phyloP scores from a whole-genome alignment of 2,888 invertebrate species.

The Ophion ellenae region DNA sequence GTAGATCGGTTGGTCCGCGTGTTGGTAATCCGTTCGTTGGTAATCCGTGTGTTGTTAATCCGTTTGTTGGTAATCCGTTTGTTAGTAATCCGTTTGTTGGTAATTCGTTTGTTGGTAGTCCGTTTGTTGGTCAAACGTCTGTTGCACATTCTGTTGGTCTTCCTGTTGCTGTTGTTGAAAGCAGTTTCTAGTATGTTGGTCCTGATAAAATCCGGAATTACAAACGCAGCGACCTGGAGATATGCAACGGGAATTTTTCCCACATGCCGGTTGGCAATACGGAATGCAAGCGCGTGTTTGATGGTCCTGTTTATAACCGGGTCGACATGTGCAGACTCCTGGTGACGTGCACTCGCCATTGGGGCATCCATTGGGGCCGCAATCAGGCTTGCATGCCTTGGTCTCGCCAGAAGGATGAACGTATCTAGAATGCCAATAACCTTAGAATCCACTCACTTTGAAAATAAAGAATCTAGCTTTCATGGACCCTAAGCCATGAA shows the following conservation, averaged over 20 bases:
- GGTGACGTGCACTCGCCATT: conserved; percentile 75
- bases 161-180: no score
- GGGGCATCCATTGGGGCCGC: conserved; percentile 73
- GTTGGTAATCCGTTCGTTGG: no score
- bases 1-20: neutral
- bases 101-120: no score
- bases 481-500: no score
- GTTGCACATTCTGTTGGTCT: conserved; percentile 80
- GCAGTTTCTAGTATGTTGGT: no score
- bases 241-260: conserved; percentile 84
- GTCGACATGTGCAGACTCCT: conserved; percentile 75
- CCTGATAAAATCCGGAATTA: no score
- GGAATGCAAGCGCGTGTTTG: conserved; percentile 68
- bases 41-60: no score
- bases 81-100: no score
- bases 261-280: conserved; percentile 79
- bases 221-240: conserved; percentile 85
- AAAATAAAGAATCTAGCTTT: neutral
- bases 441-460: neutral
- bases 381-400: conserved; percentile 75
- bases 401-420: conserved; percentile 74
- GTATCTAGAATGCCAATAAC: conserved; percentile 72
- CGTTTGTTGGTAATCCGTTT: no score
- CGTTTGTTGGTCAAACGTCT: conserved; percentile 82
- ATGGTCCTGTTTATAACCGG: conserved; percentile 75